A percentile compares a stretch with the other conserved stretches of the same genome.
phyloP scores from a whole-genome alignment of 2,888 invertebrate species.

The Phorcus lineatus region DNA sequence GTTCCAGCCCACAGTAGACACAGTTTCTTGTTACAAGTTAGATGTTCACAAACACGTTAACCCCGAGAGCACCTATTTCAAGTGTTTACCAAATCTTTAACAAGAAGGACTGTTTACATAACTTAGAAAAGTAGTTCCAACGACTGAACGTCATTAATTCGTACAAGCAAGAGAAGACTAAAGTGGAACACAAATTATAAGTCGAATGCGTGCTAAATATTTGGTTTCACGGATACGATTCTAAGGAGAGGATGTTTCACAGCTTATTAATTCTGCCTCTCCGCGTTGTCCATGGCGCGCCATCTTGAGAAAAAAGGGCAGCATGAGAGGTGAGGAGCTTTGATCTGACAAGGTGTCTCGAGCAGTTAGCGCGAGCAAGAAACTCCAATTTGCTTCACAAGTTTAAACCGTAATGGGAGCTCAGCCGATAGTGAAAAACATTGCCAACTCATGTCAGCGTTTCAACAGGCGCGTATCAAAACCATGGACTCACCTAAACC shows the following conservation, averaged over 20 bases:
- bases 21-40: no score
- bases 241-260: not conserved
- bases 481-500: not conserved
- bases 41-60: no score
- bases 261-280: not conserved
- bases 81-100: no score
- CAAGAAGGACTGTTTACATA: no score
- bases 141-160: no score
- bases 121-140: no score
- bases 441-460: conserved; percentile 14
- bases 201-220: no score
- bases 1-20: no score
- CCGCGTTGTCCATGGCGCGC: not conserved
- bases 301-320: not conserved
- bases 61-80: no score
- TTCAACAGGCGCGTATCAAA: conserved; percentile 23
- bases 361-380: not conserved
- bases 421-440: conserved; percentile 6
- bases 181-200: no score
- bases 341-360: conserved; percentile 10
- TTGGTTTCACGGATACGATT: no score
- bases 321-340: not conserved
- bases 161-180: no score
- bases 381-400: conserved; percentile 20
- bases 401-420: conserved; percentile 1